phyloP scores from a whole-genome alignment of 1,140 invertebrate genomes.

The Phocides pigmalion region DNA sequence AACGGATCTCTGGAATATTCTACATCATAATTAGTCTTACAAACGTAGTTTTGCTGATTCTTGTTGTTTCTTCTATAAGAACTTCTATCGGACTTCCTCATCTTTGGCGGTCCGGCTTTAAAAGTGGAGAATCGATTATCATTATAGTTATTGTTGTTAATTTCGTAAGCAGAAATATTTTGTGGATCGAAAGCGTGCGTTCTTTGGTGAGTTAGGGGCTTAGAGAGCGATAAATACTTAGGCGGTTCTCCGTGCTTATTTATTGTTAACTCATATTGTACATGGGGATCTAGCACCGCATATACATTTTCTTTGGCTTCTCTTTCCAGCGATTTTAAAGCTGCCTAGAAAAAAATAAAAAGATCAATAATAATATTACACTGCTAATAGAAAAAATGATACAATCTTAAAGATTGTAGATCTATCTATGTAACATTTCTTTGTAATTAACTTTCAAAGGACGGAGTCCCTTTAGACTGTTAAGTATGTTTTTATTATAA shows the following conservation, averaged over 20 bases:
- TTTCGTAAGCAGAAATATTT: slow-evolving; percentile 59
- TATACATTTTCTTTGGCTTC: slow-evolving; percentile 84
- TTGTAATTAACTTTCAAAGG: too few relatives aligned
- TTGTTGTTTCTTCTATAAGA: slow-evolving; percentile 47
- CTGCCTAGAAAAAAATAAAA: slow-evolving; percentile 58
- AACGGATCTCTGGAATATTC: slow-evolving; percentile 71
- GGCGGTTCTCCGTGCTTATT: slow-evolving; percentile 80
- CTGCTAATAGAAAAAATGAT: too few relatives aligned
- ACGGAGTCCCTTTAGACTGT: too few relatives aligned
- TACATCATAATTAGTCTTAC: slow-evolving; percentile 68
- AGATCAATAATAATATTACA: too few relatives aligned
- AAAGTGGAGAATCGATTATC: slow-evolving; percentile 60
- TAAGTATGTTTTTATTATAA: too few relatives aligned
- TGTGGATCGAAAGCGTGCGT: slow-evolving; percentile 72
- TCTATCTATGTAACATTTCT: too few relatives aligned
- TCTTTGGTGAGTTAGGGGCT: slow-evolving; percentile 80
- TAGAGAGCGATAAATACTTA: slow-evolving; percentile 81
- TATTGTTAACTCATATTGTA: slow-evolving; percentile 83
- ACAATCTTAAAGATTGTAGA: too few relatives aligned
- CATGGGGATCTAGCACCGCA: slow-evolving; percentile 81
- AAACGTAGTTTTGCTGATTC: slow-evolving; percentile 53
- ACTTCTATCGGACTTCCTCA: slow-evolving; percentile 69
- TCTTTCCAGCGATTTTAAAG: slow-evolving; percentile 71
- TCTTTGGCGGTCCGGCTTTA: slow-evolving; percentile 56
- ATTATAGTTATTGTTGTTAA: slow-evolving; percentile 60